Conservation (phyloP, 2,888 invertebrate genomes). For the Caenorhabditis panamensis region DNA sequence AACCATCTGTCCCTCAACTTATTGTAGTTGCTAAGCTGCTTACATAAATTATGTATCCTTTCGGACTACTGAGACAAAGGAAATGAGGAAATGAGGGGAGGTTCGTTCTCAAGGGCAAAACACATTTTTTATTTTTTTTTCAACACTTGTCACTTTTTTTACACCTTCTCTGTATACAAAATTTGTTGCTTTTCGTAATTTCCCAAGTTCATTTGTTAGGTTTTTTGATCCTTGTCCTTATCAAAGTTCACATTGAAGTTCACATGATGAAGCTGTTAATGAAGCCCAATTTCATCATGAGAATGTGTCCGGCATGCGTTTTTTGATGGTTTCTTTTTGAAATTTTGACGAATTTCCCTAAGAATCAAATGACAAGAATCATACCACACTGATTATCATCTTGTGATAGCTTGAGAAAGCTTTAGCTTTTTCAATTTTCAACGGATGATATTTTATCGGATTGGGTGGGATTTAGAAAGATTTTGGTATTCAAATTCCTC, state of each 20-base stretch:
- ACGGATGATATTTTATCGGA: background rate
- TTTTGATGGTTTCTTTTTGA: background rate
- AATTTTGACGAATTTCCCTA: background rate
- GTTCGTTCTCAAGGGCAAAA: too few species aligned
- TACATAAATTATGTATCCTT: slow-evolving; percentile 27
- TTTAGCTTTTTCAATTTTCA: background rate
- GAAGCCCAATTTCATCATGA: background rate
- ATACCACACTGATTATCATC: background rate
- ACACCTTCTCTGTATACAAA: background rate
- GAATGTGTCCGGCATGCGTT: too few species aligned
- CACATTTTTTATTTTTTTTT: background rate
- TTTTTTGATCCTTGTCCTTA: background rate
- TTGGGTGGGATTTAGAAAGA: too few species aligned
- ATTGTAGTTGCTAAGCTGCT: slow-evolving; percentile 45
- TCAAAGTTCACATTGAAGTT: background rate
- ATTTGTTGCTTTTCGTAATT: background rate
- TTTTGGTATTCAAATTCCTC: too few species aligned
- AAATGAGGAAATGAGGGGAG: too few species aligned
- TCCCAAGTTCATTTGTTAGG: background rate
- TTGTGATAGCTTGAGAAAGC: background rate
- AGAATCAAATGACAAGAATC: background rate
- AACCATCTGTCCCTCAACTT: background rate
- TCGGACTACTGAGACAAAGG: background rate
- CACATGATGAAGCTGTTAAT: background rate
- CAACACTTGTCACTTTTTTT: slow-evolving; percentile 11